These are phyloP conservation scores for Chloropsis hardwickii DNA, from an alignment of 2,113 vertebrate genomes.

Conservation along the genomic window DNA sequence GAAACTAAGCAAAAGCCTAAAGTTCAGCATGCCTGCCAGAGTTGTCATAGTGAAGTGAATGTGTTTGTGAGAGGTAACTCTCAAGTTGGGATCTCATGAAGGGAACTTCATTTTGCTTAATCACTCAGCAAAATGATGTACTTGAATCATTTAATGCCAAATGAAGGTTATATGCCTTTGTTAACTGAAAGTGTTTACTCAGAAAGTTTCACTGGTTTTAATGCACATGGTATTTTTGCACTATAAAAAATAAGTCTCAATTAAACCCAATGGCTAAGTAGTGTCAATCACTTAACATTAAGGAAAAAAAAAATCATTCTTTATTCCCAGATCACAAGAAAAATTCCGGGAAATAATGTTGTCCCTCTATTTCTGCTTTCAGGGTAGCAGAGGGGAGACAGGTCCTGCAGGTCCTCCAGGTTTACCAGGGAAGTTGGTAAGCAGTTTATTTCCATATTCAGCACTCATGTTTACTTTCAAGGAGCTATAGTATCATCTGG, in stretches of 20 bases:
- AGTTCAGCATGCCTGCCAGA: rapidly evolving
- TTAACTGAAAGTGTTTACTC: background rate
- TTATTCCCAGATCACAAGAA: background rate
- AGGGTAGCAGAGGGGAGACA: slow-evolving; percentile 85
- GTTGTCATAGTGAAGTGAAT: background rate
- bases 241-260: background rate
- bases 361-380: background rate
- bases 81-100: background rate
- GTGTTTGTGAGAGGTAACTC: background rate
- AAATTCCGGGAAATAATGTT: background rate
- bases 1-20: background rate
- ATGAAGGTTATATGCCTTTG: background rate
- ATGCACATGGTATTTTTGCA: background rate
- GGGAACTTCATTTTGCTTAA: background rate
- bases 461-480: background rate
- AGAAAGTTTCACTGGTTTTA: background rate
- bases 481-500: background rate
- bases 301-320: background rate
- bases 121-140: background rate
- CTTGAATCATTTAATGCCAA: background rate
- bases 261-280: background rate
- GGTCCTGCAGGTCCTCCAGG: slow-evolving; percentile 86
- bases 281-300: background rate
- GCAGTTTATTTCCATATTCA: slow-evolving; percentile 29
- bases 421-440: slow-evolving; percentile 86